These are phyloP conservation scores for Stegana nigrithorax DNA, from an alignment of 2,888 invertebrate species.

Conservation along the genomic window DNA sequence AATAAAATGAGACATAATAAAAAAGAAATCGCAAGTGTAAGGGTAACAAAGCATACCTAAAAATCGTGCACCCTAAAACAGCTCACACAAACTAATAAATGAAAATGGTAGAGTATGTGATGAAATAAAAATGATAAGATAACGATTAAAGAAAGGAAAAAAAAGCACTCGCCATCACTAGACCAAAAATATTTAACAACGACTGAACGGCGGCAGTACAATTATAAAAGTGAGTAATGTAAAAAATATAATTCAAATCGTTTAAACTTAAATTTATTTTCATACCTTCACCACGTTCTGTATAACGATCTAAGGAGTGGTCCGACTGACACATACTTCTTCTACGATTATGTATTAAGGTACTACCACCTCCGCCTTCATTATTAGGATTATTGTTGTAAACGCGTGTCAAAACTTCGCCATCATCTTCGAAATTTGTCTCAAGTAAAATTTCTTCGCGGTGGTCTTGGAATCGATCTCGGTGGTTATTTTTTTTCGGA, in stretches of 20 bases:
- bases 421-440: slow-evolving; percentile 69
- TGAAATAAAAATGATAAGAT: slow-evolving; percentile 33
- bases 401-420: slow-evolving; percentile 66
- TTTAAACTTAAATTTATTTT: no score
- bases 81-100: neutral
- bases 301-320: slow-evolving; percentile 67
- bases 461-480: slow-evolving; percentile 66
- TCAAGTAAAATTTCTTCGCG: slow-evolving; percentile 69
- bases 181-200: no score
- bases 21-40: no score
- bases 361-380: slow-evolving; percentile 28
- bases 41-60: no score
- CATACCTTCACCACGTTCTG: slow-evolving; percentile 65
- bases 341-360: slow-evolving; percentile 50
- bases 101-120: neutral
- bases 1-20: no score
- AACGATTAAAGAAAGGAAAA: no score
- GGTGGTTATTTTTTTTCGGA: slow-evolving; percentile 49
- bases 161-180: no score
- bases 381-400: slow-evolving; percentile 64
- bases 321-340: slow-evolving; percentile 64
- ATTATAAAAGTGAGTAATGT: no score
- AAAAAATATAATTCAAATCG: no score
- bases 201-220: no score
- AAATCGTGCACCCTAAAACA: no score